A percentile compares a stretch with the other conserved stretches of the same genome.
Conservation (phyloP, 2,888 invertebrate genomes). For the Congeria kusceri region DNA sequence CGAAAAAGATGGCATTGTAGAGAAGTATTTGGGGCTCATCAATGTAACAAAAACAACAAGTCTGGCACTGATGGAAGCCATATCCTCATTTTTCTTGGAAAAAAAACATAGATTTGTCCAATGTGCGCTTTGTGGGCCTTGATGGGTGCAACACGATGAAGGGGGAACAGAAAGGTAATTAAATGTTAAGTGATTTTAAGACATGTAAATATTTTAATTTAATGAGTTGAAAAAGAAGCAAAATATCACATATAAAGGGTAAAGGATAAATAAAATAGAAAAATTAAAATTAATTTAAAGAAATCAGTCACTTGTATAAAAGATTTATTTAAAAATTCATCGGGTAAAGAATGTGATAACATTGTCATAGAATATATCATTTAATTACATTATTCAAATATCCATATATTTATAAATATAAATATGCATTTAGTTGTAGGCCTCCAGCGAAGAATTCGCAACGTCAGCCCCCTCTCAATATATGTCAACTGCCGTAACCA, state of each 20-base stretch:
- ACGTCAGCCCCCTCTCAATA: background rate
- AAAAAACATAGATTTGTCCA: conserved; percentile 1
- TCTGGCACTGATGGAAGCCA: conserved; percentile 10
- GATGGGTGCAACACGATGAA: conserved; percentile 15
- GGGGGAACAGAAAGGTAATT: conserved; percentile 10
- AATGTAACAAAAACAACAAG: background rate
- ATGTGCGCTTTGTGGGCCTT: conserved; percentile 8
- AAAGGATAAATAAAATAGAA: too few species aligned
- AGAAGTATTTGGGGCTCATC: background rate
- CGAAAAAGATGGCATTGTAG: background rate
- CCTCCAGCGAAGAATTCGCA: background rate
- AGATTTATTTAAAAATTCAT: background rate
- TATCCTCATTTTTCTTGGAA: background rate
- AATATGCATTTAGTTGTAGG: background rate
- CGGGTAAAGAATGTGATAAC: background rate
- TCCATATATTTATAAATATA: background rate
- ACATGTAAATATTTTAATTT: too few species aligned
- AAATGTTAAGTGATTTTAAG: background rate
- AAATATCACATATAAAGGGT: too few species aligned
- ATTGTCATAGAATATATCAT: background rate
- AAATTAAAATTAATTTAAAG: background rate
- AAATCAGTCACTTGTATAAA: background rate
- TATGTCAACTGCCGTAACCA: conserved; percentile 15
- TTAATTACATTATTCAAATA: too few species aligned
- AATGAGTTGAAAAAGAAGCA: too few species aligned